Percentiles rank a stretch among this genome's conserved stretches.
phyloP scores from a whole-genome alignment of 2,113 vertebrate genomes.

The Stegastes partitus region DNA sequence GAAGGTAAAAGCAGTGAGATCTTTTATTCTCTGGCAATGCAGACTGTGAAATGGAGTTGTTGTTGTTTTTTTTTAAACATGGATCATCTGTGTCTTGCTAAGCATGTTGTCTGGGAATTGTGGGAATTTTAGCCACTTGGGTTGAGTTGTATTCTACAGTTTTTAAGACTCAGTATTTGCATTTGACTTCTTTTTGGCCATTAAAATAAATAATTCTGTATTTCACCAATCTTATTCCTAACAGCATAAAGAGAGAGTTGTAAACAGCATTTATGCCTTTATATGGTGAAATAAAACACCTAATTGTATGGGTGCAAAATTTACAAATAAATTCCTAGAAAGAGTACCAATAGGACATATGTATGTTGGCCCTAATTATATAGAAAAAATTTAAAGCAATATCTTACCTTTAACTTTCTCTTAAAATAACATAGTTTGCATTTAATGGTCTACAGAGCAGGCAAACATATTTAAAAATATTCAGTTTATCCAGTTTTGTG shows the following conservation, averaged over 20 bases:
- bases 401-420: no score
- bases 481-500: no score
- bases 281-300: no score
- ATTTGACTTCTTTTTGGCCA: neutral
- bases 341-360: no score
- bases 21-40: no score
- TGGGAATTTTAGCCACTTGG: no score
- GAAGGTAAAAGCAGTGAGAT: conserved; percentile 86
- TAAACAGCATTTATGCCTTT: neutral
- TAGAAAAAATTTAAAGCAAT: no score
- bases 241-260: neutral
- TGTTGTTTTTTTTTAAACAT: no score
- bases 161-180: no score
- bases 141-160: no score
- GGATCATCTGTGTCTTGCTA: neutral
- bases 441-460: neutral
- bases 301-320: neutral
- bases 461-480: neutral
- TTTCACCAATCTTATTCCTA: neutral
- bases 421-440: neutral
- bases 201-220: neutral
- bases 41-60: neutral
- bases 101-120: neutral
- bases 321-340: neutral
- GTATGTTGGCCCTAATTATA: no score